Percentiles rank a stretch among this genome's conserved stretches.
Conservation (phyloP, 2,888 invertebrate genomes). For the Agrochola circellaris region DNA sequence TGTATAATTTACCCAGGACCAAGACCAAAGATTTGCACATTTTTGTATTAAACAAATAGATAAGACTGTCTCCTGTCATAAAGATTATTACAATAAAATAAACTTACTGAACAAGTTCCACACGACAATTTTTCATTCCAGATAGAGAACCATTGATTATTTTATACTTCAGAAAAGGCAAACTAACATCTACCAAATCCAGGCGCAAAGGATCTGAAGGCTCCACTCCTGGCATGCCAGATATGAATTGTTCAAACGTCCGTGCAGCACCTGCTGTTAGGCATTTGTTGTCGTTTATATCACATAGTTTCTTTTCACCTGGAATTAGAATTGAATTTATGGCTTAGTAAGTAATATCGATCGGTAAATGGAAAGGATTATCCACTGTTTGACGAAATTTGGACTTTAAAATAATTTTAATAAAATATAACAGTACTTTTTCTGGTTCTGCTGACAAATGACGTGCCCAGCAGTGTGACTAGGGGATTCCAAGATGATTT, state of each 20-base stretch:
- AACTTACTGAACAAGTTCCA: slow-evolving; percentile 40
- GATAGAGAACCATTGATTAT: slow-evolving; percentile 15
- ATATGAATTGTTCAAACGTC: not conserved
- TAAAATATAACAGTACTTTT: not conserved
- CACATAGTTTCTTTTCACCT: slow-evolving; percentile 26
- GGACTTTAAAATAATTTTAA: not conserved
- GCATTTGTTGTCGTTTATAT: slow-evolving; percentile 19
- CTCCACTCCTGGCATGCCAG: slow-evolving; percentile 22
- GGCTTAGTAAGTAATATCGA: not conserved
- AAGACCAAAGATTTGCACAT: not conserved
- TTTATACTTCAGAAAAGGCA: slow-evolving; percentile 17
- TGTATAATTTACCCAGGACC: too few species aligned
- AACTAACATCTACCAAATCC: not conserved
- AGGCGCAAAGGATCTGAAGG: slow-evolving; percentile 31
- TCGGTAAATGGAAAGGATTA: too few species aligned
- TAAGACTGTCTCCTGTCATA: not conserved
- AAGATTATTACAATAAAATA: not conserved
- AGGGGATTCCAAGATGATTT: not conserved
- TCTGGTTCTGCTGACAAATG: not conserved
- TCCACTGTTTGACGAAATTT: too few species aligned
- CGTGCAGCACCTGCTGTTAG: slow-evolving; percentile 2
- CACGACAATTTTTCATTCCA: slow-evolving; percentile 26
- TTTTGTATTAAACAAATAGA: too few species aligned
- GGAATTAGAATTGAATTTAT: not conserved
- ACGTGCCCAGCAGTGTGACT: too few species aligned